phyloP scores from a whole-genome alignment of 2,888 invertebrate genomes.

The Drosophila pseudotakahashii region DNA sequence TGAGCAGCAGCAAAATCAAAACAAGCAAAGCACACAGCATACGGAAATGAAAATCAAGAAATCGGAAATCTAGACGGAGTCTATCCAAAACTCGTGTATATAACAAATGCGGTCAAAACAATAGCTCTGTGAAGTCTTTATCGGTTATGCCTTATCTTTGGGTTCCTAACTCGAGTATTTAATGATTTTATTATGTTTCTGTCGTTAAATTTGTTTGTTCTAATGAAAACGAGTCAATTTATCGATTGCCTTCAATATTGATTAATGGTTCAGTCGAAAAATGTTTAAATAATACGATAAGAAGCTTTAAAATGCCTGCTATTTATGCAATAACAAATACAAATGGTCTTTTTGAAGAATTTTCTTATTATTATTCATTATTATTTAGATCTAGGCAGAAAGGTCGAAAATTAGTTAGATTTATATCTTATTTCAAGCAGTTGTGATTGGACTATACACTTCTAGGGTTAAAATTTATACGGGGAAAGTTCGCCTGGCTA shows the following conservation, averaged over 20 bases:
- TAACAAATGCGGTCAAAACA: conserved; percentile 11
- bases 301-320: too few species aligned
- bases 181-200: background rate
- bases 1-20: conserved; percentile 65
- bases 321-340: too few species aligned
- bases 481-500: background rate
- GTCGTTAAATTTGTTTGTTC: background rate
- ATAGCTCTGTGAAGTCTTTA: background rate
- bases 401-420: too few species aligned
- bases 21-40: conserved; percentile 42
- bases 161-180: background rate
- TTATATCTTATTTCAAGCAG: too few species aligned
- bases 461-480: background rate
- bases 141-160: background rate
- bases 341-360: too few species aligned
- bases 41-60: conserved; percentile 41
- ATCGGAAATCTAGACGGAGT: background rate
- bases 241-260: too few species aligned
- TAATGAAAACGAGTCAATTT: background rate
- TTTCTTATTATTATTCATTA: background rate
- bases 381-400: too few species aligned
- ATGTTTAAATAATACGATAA: background rate
- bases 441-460: background rate
- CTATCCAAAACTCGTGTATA: background rate
- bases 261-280: background rate